Conservation (phyloP, 2,797 vertebrate species). For the Ibycter americanus region DNA sequence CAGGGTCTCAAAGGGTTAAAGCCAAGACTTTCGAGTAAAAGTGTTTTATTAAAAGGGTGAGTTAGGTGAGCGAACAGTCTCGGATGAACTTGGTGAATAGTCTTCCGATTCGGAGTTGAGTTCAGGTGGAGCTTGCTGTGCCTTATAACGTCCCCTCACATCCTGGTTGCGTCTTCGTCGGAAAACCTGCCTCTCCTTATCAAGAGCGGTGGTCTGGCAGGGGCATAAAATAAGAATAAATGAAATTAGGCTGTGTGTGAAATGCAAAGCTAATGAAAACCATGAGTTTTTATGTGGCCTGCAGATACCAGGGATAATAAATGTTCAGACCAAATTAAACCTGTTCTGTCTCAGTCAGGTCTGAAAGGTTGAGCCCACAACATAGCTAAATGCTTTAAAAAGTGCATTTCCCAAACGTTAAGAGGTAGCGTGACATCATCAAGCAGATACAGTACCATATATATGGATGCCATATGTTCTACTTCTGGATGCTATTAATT, state of each 20-base stretch:
- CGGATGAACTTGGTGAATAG: slow-evolving; percentile 90
- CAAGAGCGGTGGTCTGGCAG: slow-evolving; percentile 96
- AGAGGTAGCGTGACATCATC: slow-evolving; percentile 54
- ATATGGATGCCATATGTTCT: slow-evolving; percentile 65
- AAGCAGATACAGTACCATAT: slow-evolving; percentile 66
- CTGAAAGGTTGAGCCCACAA: slow-evolving; percentile 56
- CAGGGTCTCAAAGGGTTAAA: slow-evolving; percentile 82
- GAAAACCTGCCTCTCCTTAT: slow-evolving; percentile 99
- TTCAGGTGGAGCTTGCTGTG: slow-evolving; percentile 84
- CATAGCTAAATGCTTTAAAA: slow-evolving; percentile 23
- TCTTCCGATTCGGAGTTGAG: slow-evolving; percentile 94
- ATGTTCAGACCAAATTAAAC: slow-evolving; percentile 55
- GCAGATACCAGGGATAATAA: slow-evolving; percentile 52
- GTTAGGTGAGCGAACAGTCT: slow-evolving; percentile 92
- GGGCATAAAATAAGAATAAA: slow-evolving; percentile 85
- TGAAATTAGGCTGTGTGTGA: slow-evolving; percentile 77
- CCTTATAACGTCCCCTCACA: slow-evolving; percentile 81
- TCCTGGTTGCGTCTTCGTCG: slow-evolving; percentile 94
- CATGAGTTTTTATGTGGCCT: slow-evolving; percentile 41
- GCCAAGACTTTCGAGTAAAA: slow-evolving; percentile 76
- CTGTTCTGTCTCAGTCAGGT: slow-evolving; percentile 25
- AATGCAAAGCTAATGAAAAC: slow-evolving; percentile 57
- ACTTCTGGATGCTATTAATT: slow-evolving; percentile 68
- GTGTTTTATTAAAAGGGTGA: slow-evolving; percentile 93
- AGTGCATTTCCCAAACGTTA: slow-evolving; percentile 44